A percentile compares a stretch with the other conserved stretches of the same genome.
Conservation (phyloP, 2,888 invertebrate species). For the Chrysodeixis includens region DNA sequence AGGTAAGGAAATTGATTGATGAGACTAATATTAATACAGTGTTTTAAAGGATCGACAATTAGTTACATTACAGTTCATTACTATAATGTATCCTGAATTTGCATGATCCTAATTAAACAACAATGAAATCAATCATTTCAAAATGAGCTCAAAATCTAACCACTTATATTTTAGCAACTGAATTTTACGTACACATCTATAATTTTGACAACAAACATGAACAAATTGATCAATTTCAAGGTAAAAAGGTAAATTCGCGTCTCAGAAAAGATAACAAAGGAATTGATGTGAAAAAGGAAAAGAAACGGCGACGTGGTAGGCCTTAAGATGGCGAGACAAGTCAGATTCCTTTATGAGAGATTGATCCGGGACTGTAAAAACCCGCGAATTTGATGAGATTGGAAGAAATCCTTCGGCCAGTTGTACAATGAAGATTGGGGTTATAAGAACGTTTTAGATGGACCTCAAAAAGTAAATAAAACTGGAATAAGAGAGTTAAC, state of each 20-base stretch:
- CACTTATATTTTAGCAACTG: background rate
- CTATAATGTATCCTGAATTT: no score
- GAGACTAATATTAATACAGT: no score
- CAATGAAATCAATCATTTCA: background rate
- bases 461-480: background rate
- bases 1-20: background rate
- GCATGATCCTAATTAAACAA: no score
- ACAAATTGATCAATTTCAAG: background rate
- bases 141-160: background rate
- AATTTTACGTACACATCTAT: background rate
- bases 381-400: background rate
- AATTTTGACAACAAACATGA: background rate
- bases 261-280: conserved; percentile 4
- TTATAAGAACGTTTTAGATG: background rate
- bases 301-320: conserved; percentile 1
- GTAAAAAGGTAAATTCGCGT: background rate
- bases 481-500: background rate
- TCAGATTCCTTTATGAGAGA: background rate
- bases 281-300: background rate
- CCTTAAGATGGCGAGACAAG: background rate
- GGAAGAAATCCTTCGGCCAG: background rate
- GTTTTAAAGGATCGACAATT: no score
- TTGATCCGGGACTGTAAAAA: conserved; percentile 2
- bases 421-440: background rate
- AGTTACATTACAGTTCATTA: no score